Base-by-base conservation (phyloP, 2,797 vertebrate species). In the Silurus aristotelis region DNA sequence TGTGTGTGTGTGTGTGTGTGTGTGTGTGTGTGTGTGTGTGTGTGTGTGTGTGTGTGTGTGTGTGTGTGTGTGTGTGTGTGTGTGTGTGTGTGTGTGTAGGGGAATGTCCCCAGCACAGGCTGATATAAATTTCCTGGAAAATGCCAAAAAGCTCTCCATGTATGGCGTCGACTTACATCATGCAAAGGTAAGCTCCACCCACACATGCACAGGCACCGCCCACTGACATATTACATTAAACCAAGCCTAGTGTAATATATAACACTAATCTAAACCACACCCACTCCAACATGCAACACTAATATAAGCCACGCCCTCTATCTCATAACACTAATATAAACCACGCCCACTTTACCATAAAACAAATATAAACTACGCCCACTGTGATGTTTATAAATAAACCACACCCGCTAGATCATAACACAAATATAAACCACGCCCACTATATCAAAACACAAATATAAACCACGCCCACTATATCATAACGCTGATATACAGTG, bases 61-160 rank as follows among this genome's bases (percentile, higher is more conserved):
- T 52, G 38, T 80, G 2, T 66, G 1, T 66, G 1, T 48, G 6
- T 66, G 43, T 52, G 48, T 52, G 48, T 52, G 48, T 52, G 48
- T 52, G 48, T 52, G 48, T 61, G 13, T 61, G 19, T 61, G 60
- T 61, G 55, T 60, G 55, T 60, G 15, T 31, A 99, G 98, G 95
- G 98, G 98, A 84, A 95, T 99, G 95, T 97, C 96, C 91, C 98
- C 98, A 90, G 98, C 98, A 83, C 97, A 98, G 87, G 98, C 98
- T 0, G 98, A 99, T 89, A 87, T 94, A 79, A 96, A 98, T 92
- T 99, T 99, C 93, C 93, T 99, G 94, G 98, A 99, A 96, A 99
- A 98, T 80, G 97, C 98, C 77, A 99, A 99, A 95, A 98, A 98
- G 83, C 96, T 99, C 70, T 98, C 98, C 82, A 99, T 99, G 98